Evolutionary conservation across 2,797 vertebrate genomes (phyloP), one percentile per base, ranked within the genome.

Genomic region (Pelochelys cantorii): DNA sequence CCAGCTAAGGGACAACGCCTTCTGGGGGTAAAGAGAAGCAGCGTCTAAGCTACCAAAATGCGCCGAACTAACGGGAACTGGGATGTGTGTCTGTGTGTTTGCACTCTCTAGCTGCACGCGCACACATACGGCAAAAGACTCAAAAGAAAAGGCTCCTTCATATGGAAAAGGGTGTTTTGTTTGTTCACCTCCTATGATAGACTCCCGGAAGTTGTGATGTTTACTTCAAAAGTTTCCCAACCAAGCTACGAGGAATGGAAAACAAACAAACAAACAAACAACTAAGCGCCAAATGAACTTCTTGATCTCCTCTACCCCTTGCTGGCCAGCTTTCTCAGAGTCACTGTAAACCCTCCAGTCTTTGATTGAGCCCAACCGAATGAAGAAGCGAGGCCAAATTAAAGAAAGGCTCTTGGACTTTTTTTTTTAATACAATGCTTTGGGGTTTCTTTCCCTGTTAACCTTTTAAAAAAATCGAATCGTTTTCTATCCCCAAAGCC

Each of bases 401-500:
- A 60, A 86, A 81, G 60, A 65, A 79, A 89, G 27, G 87, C 37
- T 55, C 48, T 54, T 15, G 15, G 83, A 17, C 79, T 48, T 1
- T 11, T 27, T 85, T 91, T 88, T 31, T 34, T 57, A 42, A 68
- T 80, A 74, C 2, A 29, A 25, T 79, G 86, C n/a, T 91, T 89
- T 54, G 34, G 89, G 34, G 78, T 86, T 78, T 83, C 20, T 86
- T 80, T 85, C 74, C 78, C 80, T 88, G 82, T 31, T 17, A 1
- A 52, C 17, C 31, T 25, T n/a, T 62, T 48, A 48, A 54, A 15
- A 52, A 9, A 85, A 90, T 90, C 79, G 77, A 88, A 53, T 68
- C 84, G 11, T 85, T 17, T 2, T 82, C 81, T 91, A 87, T 90
- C 89, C 94, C 91, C 84, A 91, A 96, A 95, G 83, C 75, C 91